Evolutionary conservation across 2,888 invertebrate genomes (phyloP), one percentile per base, ranked within the genome.

Genomic region (Scaptodrosophila latifasciaeformis): DNA sequence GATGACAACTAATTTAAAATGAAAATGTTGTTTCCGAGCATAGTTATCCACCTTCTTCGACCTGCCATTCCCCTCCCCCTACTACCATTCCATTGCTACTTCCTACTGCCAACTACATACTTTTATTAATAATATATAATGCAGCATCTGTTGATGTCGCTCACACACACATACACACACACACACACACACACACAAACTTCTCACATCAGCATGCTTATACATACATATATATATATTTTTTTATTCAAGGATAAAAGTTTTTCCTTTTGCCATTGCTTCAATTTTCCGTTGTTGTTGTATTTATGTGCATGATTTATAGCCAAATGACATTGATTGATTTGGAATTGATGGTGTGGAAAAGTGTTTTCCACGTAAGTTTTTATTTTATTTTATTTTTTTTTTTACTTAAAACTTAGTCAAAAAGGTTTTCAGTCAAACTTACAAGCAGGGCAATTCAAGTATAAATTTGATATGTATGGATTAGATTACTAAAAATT

Each of bases 231-330:
- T n/a, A n/a, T n/a, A n/a, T n/a, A n/a, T n/a, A n/a, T n/a, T n/a
- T n/a, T n/a, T n/a, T n/a, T n/a, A n/a, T n/a, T n/a, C n/a, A n/a
- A n/a, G n/a, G n/a, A n/a, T n/a, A n/a, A n/a, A n/a, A n/a, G n/a
- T 30, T 21, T 24, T 7, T n/a, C 7, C 45, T 12, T 35, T 59
- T 44, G 12, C 37, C 45, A 39, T 34, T 42, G 55, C 53, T 48
- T 48, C 60, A 61, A 48, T 67, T 68, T 55, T 54, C 51, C 65
- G 53, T 61, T 58, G 53, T 71, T 56, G 61, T 59, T 75, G 71
- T 65, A 65, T 71, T 67, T 71, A 65, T 76, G 67, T 69, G 68
- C 76, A 70, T 79, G 70, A 79, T 76, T 79, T 79, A 79, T 76
- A 61, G 63, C 59, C 54, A 62, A 70, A 57, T 65, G 76, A 76